phyloP scores from a whole-genome alignment of 1,140 invertebrate species.

The Trichomalopsis sarcophagae region DNA sequence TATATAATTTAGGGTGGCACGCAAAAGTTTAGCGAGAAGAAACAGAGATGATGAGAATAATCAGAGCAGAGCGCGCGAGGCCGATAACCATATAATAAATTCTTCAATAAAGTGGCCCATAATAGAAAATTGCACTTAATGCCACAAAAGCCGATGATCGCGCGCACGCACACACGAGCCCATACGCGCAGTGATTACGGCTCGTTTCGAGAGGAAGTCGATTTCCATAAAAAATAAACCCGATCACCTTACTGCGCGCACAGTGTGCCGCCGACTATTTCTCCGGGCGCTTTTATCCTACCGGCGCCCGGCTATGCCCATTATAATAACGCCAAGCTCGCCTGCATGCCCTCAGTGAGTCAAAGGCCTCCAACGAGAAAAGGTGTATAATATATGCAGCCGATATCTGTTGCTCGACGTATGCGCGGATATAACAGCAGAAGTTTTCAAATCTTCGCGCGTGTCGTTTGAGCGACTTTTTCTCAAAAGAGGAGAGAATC shows the following conservation, averaged over 20 bases:
- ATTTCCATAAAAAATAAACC: slow-evolving; percentile 52
- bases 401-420: not conserved
- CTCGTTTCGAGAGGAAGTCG: slow-evolving; percentile 36
- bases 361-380: slow-evolving; percentile 25
- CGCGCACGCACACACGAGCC: not conserved
- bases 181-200: slow-evolving; percentile 28
- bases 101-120: slow-evolving; percentile 48
- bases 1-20: not conserved
- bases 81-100: slow-evolving; percentile 44
- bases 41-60: slow-evolving; percentile 27
- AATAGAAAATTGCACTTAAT: slow-evolving; percentile 50
- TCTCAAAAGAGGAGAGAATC: too few relatives aligned
- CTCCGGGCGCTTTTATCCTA: slow-evolving; percentile 16
- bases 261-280: not conserved
- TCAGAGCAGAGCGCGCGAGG: not conserved
- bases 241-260: slow-evolving; percentile 31
- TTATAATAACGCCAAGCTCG: slow-evolving; percentile 39
- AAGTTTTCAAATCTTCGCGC: too few relatives aligned
- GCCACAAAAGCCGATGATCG: slow-evolving; percentile 36
- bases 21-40: not conserved
- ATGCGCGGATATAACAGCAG: too few relatives aligned
- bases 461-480: too few relatives aligned
- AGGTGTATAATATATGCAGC: not conserved
- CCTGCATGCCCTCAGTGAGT: not conserved
- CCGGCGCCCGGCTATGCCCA: not conserved